A percentile compares a stretch with the other conserved stretches of the same genome.
phyloP scores from a whole-genome alignment of 1,140 invertebrate species.

The Gryllus bimaculatus region DNA sequence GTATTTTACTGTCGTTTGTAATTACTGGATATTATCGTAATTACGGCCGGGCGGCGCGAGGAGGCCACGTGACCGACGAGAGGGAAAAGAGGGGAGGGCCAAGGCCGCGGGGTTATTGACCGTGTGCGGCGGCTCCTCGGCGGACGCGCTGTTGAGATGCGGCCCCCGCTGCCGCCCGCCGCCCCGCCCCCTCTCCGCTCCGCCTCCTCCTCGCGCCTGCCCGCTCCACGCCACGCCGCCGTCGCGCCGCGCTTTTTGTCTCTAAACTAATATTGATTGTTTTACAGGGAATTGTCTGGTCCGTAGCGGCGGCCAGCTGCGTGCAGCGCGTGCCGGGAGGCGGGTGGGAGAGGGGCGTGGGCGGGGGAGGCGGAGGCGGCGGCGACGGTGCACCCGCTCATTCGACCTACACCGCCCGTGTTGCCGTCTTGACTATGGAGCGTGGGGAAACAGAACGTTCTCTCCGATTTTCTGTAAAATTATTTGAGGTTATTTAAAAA shows the following conservation, averaged over 20 bases:
- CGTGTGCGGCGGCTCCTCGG: not conserved
- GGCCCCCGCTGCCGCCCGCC: too few species aligned
- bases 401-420: too few species aligned
- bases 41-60: constrained; percentile 14
- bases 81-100: not conserved
- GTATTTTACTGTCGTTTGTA: constrained; percentile 23
- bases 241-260: not conserved
- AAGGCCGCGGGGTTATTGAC: constrained; percentile 2
- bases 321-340: not conserved
- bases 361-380: too few species aligned
- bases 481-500: too few species aligned
- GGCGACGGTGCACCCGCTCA: too few species aligned
- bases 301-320: not conserved
- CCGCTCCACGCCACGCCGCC: not conserved
- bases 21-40: constrained; percentile 24
- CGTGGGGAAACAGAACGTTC: too few species aligned
- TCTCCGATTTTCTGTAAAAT: too few species aligned
- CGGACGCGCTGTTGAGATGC: too few species aligned
- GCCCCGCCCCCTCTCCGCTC: too few species aligned
- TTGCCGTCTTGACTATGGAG: too few species aligned
- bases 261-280: not conserved
- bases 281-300: not conserved
- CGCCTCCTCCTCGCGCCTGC: too few species aligned
- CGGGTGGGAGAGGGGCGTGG: not conserved
- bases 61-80: not conserved